Evolutionary conservation across 2,113 vertebrate species (phyloP).

Genomic region (Capreolus pygargus): DNA sequence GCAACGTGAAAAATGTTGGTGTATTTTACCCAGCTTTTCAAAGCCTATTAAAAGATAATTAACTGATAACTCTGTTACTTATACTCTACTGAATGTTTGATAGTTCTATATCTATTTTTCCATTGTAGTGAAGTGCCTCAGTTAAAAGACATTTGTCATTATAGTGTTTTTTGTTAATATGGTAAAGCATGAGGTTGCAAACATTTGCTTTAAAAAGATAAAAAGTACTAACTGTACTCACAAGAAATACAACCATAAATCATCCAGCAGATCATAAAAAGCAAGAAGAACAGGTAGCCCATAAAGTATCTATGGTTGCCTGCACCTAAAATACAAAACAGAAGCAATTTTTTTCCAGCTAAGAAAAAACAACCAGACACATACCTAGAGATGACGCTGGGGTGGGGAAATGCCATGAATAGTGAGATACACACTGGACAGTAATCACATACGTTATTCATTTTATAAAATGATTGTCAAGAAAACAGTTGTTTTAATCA

Average conservation of each 20-base stretch:
- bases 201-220: constrained; percentile 33
- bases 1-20: neutral
- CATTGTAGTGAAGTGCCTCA: neutral
- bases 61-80: neutral
- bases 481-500: constrained; percentile 30
- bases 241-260: constrained; percentile 98
- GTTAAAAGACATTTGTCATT: neutral
- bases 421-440: neutral
- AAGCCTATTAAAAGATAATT: neutral
- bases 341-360: constrained; percentile 48
- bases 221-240: constrained; percentile 83
- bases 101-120: neutral
- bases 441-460: neutral
- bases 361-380: constrained; percentile 12
- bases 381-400: neutral
- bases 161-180: neutral
- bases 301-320: constrained; percentile 99
- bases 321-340: constrained; percentile 87
- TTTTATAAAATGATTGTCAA: constrained; percentile 14
- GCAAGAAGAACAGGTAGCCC: constrained; percentile 98
- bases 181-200: neutral
- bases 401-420: neutral
- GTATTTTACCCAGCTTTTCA: constrained; percentile 39
- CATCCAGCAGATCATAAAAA: constrained; percentile 99
- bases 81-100: neutral